phyloP scores from a whole-genome alignment of 2,888 invertebrate species.

The Spilarctia lutea region DNA sequence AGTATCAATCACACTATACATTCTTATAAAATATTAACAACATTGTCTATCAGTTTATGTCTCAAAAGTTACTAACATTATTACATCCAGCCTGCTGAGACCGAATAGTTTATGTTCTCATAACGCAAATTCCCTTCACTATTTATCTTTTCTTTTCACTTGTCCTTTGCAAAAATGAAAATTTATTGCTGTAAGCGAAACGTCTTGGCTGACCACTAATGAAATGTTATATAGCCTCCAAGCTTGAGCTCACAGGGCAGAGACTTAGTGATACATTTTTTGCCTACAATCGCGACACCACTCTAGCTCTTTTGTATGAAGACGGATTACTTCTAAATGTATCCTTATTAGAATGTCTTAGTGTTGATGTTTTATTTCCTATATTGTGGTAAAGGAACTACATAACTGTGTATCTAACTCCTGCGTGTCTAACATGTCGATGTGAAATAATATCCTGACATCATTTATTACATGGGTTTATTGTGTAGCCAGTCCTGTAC shows the following conservation, averaged over 20 bases:
- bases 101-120: slow-evolving; percentile 51
- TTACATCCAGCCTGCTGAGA: slow-evolving; percentile 10
- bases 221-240: slow-evolving; percentile 75
- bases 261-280: slow-evolving; percentile 61
- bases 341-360: neutral
- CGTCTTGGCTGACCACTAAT: slow-evolving; percentile 76
- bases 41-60: neutral
- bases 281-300: slow-evolving; percentile 53
- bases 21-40: neutral
- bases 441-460: neutral
- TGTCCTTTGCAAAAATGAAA: slow-evolving; percentile 81
- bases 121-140: slow-evolving; percentile 69
- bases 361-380: neutral
- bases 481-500: neutral
- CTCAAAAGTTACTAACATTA: neutral
- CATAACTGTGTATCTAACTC: neutral
- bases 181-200: slow-evolving; percentile 78
- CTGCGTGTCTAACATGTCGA: neutral
- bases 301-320: slow-evolving; percentile 14
- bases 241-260: slow-evolving; percentile 48
- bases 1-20: no score
- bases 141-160: slow-evolving; percentile 82
- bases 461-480: neutral
- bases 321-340: slow-evolving; percentile 5
- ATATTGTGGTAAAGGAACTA: neutral